Conservation (phyloP, 2,888 invertebrate species). For the Cantharis flavilabris region DNA sequence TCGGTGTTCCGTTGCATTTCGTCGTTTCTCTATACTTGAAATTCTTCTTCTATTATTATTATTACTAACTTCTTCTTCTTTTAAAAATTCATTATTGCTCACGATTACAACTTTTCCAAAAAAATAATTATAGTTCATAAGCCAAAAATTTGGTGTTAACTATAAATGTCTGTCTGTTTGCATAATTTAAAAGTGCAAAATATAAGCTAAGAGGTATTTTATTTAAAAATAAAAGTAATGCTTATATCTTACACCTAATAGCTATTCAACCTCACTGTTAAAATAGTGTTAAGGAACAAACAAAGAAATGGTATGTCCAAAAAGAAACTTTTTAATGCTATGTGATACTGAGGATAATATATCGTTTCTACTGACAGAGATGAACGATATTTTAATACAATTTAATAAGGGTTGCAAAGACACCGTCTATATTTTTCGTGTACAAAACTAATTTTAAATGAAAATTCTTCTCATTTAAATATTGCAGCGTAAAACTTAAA, state of each 20-base stretch:
- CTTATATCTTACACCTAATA: conserved; percentile 25
- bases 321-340: conserved; percentile 26
- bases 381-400: conserved; percentile 31
- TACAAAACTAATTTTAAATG: conserved; percentile 15
- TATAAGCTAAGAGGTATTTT: conserved; percentile 22
- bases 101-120: not conserved
- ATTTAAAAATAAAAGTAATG: conserved; percentile 14
- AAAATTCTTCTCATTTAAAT: conserved; percentile 10
- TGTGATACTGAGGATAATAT: conserved; percentile 32
- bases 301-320: conserved; percentile 28
- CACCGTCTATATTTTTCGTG: conserved; percentile 19
- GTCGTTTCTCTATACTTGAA: not conserved
- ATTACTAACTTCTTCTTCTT: not conserved
- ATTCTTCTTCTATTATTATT: not conserved
- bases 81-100: not conserved
- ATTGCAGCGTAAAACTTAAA: conserved; percentile 14
- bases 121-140: not conserved
- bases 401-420: conserved; percentile 30
- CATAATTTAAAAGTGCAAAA: conserved; percentile 21
- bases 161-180: conserved; percentile 19
- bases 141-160: conserved; percentile 16
- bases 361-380: conserved; percentile 31
- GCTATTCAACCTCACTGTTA: conserved; percentile 26
- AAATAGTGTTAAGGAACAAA: conserved; percentile 27
- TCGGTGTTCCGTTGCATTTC: not conserved